These are phyloP conservation scores for Spisula subtruncata DNA, from an alignment of 2,888 invertebrate species.

Conservation along the genomic window DNA sequence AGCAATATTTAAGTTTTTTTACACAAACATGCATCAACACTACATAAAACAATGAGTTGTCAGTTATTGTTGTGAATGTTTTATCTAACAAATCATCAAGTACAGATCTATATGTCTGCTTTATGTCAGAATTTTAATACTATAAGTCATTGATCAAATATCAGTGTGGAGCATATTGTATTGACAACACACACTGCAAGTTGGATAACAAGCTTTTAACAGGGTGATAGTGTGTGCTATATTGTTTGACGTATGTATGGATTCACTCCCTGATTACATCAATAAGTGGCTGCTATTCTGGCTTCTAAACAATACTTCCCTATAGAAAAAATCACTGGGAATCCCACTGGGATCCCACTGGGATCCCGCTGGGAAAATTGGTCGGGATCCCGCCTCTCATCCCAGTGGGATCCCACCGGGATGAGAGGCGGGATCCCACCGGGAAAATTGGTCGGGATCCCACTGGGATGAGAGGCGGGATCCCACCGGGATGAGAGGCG, in stretches of 20 bases:
- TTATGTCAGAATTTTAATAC: background rate
- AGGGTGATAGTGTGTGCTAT: background rate
- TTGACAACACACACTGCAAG: background rate
- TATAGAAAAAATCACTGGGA: too few species aligned
- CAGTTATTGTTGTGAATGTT: background rate
- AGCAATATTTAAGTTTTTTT: too few species aligned
- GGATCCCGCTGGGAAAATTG: too few species aligned
- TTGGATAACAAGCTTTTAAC: background rate
- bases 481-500: too few species aligned
- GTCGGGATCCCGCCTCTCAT: too few species aligned
- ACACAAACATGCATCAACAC: too few species aligned
- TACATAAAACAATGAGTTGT: background rate
- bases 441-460: too few species aligned
- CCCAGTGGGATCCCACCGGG: too few species aligned
- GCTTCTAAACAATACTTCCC: background rate
- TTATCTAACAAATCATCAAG: background rate
- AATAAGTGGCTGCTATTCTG: background rate
- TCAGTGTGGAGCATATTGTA: background rate
- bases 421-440: too few species aligned
- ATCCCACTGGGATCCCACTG: too few species aligned
- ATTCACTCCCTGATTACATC: background rate
- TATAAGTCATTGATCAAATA: background rate
- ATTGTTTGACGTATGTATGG: background rate
- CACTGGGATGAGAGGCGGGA: too few species aligned
- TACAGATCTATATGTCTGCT: background rate